Percentiles rank a stretch among this genome's conserved stretches.
Conservation (phyloP, 1,140 invertebrate species). For the Achroia grisella region DNA sequence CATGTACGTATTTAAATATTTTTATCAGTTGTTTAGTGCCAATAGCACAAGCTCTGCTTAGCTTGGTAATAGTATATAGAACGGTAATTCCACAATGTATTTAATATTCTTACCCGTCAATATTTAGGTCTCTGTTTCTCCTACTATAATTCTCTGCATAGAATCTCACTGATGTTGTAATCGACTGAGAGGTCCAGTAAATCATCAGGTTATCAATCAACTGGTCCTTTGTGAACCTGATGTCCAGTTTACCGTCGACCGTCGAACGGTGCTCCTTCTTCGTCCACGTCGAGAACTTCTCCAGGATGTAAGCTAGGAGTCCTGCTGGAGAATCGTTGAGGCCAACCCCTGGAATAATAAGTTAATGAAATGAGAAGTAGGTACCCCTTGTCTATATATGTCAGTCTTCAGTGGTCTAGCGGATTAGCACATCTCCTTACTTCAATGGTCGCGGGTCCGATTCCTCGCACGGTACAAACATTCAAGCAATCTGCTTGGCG, state of each 20-base stretch:
- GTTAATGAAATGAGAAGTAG: no score
- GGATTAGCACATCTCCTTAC: no score
- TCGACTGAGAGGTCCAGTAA: conserved; percentile 87
- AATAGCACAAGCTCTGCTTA: no score
- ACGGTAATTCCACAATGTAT: no score
- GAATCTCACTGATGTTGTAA: conserved; percentile 84
- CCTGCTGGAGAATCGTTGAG: conserved; percentile 81
- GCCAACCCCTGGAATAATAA: conserved; percentile 61
- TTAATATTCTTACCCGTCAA: conserved; percentile 58
- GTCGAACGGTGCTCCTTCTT: conserved; percentile 61
- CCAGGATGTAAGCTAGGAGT: conserved; percentile 87
- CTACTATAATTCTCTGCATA: conserved; percentile 80
- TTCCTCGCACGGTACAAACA: no score
- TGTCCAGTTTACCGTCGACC: conserved; percentile 82
- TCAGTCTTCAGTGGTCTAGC: no score
- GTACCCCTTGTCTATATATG: no score
- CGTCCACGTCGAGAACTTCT: conserved; percentile 91
- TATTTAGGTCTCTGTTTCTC: conserved; percentile 40
- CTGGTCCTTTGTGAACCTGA: conserved; percentile 79
- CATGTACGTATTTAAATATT: no score
- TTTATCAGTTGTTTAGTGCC: no score
- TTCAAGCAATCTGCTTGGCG: no score
- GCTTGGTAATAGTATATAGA: no score
- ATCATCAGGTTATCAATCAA: conserved; percentile 92
- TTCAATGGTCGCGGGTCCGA: no score